A percentile compares a stretch with the other conserved stretches of the same genome.
Evolutionary conservation across 2,797 vertebrate genomes (phyloP).

Genomic region (Garrulus glandarius): DNA sequence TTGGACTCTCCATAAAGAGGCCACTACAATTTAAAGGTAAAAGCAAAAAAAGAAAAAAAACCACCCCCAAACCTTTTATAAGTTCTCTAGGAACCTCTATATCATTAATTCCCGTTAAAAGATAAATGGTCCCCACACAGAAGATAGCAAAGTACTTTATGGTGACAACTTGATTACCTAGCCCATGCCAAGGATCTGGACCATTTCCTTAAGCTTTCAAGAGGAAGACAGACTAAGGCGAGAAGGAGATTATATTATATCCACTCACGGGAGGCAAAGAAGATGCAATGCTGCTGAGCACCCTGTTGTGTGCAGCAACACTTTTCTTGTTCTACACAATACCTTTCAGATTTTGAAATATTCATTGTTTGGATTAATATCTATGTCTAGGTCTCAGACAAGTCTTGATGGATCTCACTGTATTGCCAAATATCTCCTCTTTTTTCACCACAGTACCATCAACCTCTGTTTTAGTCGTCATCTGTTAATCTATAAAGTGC

Average conservation of each 20-base stretch:
- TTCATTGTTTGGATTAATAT: conserved; percentile 6
- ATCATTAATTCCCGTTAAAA: background rate
- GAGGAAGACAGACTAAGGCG: background rate
- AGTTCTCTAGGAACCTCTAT: background rate
- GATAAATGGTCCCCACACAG: background rate
- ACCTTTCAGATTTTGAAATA: conserved; percentile 26
- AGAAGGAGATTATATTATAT: background rate
- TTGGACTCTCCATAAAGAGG: background rate
- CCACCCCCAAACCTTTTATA: background rate
- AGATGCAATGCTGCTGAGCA: background rate
- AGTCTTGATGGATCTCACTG: background rate
- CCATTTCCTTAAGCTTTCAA: background rate
- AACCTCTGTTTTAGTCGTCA: conserved; percentile 18
- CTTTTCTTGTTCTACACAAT: background rate
- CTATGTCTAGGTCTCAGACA: background rate
- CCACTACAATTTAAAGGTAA: background rate
- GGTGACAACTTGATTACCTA: background rate
- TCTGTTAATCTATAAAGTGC: conserved; percentile 24
- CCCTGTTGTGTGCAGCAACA: background rate
- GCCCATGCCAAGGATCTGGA: background rate
- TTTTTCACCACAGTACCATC: background rate
- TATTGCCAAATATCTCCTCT: background rate
- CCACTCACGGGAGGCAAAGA: background rate
- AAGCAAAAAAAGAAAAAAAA: background rate
- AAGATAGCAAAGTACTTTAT: background rate